These are phyloP conservation scores for Scaptomyza reducta DNA, from an alignment of 2,888 invertebrate species.

Conservation along the genomic window DNA sequence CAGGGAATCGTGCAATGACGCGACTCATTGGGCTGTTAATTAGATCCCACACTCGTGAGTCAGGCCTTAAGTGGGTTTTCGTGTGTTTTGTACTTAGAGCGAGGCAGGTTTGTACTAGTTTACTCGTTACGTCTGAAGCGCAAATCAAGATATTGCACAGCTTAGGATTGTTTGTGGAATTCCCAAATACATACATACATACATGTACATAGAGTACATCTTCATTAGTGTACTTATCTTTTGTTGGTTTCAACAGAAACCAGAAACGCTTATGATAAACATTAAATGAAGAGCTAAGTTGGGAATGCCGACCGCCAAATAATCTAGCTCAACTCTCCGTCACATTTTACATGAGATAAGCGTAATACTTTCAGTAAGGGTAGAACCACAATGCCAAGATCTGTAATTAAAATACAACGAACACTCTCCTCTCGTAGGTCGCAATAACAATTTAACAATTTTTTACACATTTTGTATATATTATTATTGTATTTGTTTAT, in stretches of 20 bases:
- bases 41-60: slow-evolving; percentile 39
- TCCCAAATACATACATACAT: slow-evolving; percentile 24
- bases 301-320: not conserved
- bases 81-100: slow-evolving; percentile 14
- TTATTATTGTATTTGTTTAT: slow-evolving; percentile 28
- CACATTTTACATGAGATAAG: not conserved
- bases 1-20: slow-evolving; percentile 33
- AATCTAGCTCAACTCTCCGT: not conserved
- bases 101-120: not conserved
- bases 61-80: slow-evolving; percentile 42
- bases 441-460: not conserved
- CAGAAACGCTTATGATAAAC: too few relatives aligned
- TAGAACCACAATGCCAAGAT: not conserved
- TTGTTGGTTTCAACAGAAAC: not conserved
- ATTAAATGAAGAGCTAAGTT: not conserved
- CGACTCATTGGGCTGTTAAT: slow-evolving; percentile 32
- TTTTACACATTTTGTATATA: slow-evolving; percentile 2
- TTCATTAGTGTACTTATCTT: not conserved
- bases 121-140: slow-evolving; percentile 15
- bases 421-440: not conserved
- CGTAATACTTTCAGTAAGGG: not conserved
- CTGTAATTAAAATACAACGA: not conserved
- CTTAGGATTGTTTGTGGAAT: slow-evolving; percentile 26
- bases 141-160: slow-evolving; percentile 19
- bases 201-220: not conserved